These are phyloP conservation scores for Anastrepha obliqua DNA, from an alignment of 1,140 invertebrate species.

Conservation along the genomic window DNA sequence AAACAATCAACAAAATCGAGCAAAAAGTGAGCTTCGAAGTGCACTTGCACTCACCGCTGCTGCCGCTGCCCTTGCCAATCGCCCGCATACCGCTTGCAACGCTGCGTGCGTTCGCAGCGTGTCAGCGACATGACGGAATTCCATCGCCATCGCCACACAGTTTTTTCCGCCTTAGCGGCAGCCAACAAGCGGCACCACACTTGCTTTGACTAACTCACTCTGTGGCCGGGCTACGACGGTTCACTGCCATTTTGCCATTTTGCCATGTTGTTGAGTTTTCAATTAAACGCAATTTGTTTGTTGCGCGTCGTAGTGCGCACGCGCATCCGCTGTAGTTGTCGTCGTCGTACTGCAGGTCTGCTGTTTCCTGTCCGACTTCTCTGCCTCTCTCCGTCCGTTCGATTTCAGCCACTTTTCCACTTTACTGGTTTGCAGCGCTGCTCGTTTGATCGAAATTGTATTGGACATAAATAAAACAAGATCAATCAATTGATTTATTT, in stretches of 20 bases:
- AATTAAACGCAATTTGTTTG: slow-evolving; percentile 60
- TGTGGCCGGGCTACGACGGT: background rate
- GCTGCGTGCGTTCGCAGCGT: slow-evolving; percentile 31
- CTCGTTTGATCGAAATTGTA: slow-evolving; percentile 73
- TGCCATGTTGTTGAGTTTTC: slow-evolving; percentile 54
- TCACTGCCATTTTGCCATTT: background rate
- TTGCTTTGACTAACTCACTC: background rate
- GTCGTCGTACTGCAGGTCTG: background rate
- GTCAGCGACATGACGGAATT: slow-evolving; percentile 53
- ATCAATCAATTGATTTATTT: slow-evolving; percentile 75
- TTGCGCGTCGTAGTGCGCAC: slow-evolving; percentile 54
- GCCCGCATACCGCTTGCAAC: background rate
- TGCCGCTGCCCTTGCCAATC: background rate
- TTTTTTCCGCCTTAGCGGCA: background rate
- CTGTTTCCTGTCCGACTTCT: background rate
- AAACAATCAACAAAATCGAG: background rate
- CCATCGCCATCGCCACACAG: background rate
- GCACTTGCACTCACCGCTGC: background rate
- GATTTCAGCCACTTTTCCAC: slow-evolving; percentile 37
- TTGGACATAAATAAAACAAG: slow-evolving; percentile 75
- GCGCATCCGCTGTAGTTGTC: slow-evolving; percentile 18
- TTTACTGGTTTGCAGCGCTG: background rate
- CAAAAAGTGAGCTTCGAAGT: background rate
- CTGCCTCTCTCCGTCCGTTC: background rate
- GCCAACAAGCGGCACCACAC: background rate